Evolutionary conservation across 1,140 invertebrate genomes (phyloP), one percentile per base, ranked within the genome.

Genomic region (Andricus grossulariae): DNA sequence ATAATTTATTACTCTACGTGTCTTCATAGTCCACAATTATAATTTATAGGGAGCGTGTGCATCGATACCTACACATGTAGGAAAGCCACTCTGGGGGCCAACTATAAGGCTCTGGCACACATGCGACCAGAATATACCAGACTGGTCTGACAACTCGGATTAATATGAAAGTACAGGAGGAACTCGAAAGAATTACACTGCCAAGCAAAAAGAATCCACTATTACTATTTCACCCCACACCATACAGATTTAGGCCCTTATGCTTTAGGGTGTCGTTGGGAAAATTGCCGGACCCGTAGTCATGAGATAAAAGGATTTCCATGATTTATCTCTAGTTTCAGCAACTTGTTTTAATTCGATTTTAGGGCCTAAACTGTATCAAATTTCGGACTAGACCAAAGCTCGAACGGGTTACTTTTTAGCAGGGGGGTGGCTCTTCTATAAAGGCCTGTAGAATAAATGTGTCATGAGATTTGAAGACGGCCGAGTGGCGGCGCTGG

Each of bases 81-180:
- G 54, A 55, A 19, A n/a, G 51, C 25, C 25, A 21, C 54, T 11
- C 54, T 19, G 21, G 54, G 54, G 54, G 21, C 7, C 54, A 55
- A 55, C 54, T 19, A 55, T n/a, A 55, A 55, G 19, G 8, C 19
- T 55, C 52, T 32, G 13, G 6, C 12, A 54, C 52, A n/a, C 52
- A 55, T 19, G 54, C 21, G 54, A 55, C 54, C 54, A 21, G 54
- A 55, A 55, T 55, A 55, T 55, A 19, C 13, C 51, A 54, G 18
- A 54, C 51, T 55, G 21, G 54, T 12, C 18, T 55, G 54, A 55
- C 54, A 55, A 55, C 54, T 55, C n/a, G 18, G 54, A 55, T 55
- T 55, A 55, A 55, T 55, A 55, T 25, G 21, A 55, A 55, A 55
- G 54, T 10, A 19, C 12, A 55, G 54, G 11, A 19, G 54, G 25